phyloP scores from a whole-genome alignment of 2,888 invertebrate genomes.

The Vannuccia rotundouncinata region DNA sequence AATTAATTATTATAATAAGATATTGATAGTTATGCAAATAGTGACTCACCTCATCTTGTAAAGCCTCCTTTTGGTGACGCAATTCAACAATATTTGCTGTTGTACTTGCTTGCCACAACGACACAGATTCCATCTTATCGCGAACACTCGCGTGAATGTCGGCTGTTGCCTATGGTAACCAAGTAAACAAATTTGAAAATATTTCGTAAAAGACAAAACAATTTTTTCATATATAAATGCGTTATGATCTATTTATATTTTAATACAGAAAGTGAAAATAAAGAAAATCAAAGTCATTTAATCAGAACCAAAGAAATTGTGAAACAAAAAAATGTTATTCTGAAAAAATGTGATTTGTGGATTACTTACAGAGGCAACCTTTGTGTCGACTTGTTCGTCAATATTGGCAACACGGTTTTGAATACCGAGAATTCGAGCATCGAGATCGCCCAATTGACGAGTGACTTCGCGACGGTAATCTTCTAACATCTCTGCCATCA shows the following conservation, averaged over 20 bases:
- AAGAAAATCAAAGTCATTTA: too few species aligned
- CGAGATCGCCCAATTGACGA: conserved; percentile 31
- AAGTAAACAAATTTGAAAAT: too few species aligned
- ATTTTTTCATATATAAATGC: too few species aligned
- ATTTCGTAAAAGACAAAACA: too few species aligned
- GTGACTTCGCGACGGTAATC: conserved; percentile 28
- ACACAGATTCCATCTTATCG: conserved; percentile 11
- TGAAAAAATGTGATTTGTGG: too few species aligned
- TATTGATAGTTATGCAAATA: too few species aligned
- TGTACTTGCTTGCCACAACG: neutral
- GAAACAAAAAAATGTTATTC: too few species aligned
- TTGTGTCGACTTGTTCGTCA: conserved; percentile 4
- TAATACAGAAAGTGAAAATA: too few species aligned
- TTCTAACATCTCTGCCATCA: conserved; percentile 27
- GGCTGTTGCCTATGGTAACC: neutral
- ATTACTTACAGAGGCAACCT: neutral
- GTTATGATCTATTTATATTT: too few species aligned
- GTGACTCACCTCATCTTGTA: neutral
- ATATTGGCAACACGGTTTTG: neutral
- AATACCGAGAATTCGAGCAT: conserved; percentile 24
- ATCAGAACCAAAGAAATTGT: too few species aligned
- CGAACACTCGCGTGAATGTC: neutral
- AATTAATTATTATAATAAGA: too few species aligned
- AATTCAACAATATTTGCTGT: neutral
- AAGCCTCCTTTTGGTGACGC: neutral